These are phyloP conservation scores for Loris lydekkerianus DNA, from an alignment of 2,797 vertebrate species.

Conservation along the genomic window DNA sequence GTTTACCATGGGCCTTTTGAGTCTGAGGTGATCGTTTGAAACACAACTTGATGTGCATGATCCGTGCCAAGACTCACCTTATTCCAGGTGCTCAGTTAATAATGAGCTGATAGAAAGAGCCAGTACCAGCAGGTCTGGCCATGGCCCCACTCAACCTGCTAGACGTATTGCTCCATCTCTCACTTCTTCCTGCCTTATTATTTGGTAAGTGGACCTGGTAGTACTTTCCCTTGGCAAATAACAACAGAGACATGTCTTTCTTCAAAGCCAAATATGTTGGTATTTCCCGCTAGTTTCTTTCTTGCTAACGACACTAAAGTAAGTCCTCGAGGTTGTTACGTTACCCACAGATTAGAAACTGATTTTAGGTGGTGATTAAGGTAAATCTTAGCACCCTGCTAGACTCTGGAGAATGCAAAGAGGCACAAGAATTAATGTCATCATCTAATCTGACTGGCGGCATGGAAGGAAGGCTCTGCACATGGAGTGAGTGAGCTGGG, in stretches of 20 bases:
- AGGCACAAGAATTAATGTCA: background rate
- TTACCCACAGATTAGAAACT: slow-evolving; percentile 2
- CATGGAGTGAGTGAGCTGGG: background rate
- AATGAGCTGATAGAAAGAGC: slow-evolving; percentile 42
- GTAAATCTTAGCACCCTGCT: background rate
- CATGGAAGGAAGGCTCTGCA: background rate
- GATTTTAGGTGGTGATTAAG: background rate
- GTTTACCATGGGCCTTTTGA: slow-evolving; percentile 17
- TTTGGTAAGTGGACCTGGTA: background rate
- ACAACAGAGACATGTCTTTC: slow-evolving; percentile 26
- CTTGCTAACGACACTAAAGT: background rate
- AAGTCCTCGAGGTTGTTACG: slow-evolving; percentile 31
- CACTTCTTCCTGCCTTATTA: background rate
- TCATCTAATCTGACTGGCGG: background rate
- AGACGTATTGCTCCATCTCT: background rate
- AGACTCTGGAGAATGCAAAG: slow-evolving; percentile 13
- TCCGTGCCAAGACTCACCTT: background rate
- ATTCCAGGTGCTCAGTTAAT: slow-evolving; percentile 18
- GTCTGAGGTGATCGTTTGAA: slow-evolving; percentile 3
- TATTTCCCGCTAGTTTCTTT: background rate
- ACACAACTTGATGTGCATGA: background rate
- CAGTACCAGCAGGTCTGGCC: background rate
- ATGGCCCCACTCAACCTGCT: background rate
- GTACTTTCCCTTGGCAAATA: slow-evolving; percentile 35
- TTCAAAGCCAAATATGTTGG: slow-evolving; percentile 41